Percentiles rank a stretch among this genome's conserved stretches.
phyloP scores from a whole-genome alignment of 2,888 invertebrate species.

The Pteria penguin region DNA sequence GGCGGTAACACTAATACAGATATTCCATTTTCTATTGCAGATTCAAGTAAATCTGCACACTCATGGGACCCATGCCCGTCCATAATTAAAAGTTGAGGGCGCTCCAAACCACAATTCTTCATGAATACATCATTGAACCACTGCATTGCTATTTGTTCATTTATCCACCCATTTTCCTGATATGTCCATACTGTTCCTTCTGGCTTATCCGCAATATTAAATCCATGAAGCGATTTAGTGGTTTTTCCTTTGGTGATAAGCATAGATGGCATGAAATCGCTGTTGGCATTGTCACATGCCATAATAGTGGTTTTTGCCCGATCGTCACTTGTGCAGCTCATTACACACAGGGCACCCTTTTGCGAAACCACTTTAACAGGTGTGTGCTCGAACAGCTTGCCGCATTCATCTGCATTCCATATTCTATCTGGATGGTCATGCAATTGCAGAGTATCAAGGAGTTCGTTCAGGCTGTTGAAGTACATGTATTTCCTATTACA shows the following conservation, averaged over 20 bases:
- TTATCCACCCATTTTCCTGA: constrained; percentile 40
- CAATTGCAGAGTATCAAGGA: neutral
- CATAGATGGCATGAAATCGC: constrained; percentile 14
- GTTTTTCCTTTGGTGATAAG: constrained; percentile 18
- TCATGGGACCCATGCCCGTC: constrained; percentile 28
- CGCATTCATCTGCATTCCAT: constrained; percentile 27
- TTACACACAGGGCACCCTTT: neutral
- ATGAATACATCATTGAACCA: constrained; percentile 25
- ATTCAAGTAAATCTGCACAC: too few species aligned
- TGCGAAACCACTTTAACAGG: constrained; percentile 1
- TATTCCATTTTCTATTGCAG: constrained; percentile 27
- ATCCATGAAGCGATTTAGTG: neutral
- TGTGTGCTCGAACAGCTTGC: constrained; percentile 15
- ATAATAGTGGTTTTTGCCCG: neutral
- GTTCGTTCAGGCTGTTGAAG: constrained; percentile 8
- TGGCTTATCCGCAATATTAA: constrained; percentile 6
- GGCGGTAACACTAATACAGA: constrained; percentile 47
- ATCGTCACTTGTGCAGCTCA: constrained; percentile 10
- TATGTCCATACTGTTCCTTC: neutral
- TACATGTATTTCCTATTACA: too few species aligned
- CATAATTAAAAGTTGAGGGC: constrained; percentile 18
- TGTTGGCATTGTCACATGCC: constrained; percentile 4
- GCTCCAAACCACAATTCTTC: constrained; percentile 9
- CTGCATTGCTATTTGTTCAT: constrained; percentile 5
- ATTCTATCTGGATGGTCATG: neutral